Base-by-base conservation (phyloP, 1,140 invertebrate species). In the Conus betulinus region DNA sequence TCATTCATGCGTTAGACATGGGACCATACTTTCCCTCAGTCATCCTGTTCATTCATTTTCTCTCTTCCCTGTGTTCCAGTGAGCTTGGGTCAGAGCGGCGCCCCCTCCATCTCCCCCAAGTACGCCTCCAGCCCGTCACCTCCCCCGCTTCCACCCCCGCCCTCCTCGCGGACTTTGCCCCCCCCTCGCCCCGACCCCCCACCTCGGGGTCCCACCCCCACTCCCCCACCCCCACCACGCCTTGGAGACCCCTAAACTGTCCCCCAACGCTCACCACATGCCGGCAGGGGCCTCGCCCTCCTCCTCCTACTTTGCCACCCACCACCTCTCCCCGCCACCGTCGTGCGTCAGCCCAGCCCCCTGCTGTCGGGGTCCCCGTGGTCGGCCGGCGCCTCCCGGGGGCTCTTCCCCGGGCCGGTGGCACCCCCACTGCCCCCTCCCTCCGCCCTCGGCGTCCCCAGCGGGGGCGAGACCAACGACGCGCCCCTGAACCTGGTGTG, bases 401-500 rank as follows among this genome's bases (percentile, higher is more conserved):
- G 88, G 84, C 79, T 88, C 74, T 90, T 92, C 74, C 82, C 82
- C 23, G 79, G 17, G 17, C 6, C 20, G 17, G 17, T 71, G 17
- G 25, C 27, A n/a, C 51, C 53, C 55, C 55, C 53, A 5, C 53
- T 84, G 7, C 82, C 17, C 53, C 53, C 82, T 8, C 23, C 82
- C 82, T 17, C 20, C 82, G 23, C 25, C 52, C 25, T 78, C 10
- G 27, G 15, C 25, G 57, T 8, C 20, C n/a, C 20, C 55, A 55
- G 23, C 55, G 82, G 23, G 17, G 55, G 23, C 6, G 79, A 71
- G 57, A 82, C 94, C 95, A 90, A 97, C 8, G 98, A 98, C 92
- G 97, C 97, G 0, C 98, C 98, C 0, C 95, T 99, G 0, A 98
- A 98, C 95, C 96, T 99, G 10, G 97, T 99, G 10, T 81, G 79